Evolutionary conservation across 2,797 vertebrate genomes (phyloP).

Genomic region (Myotis daubentonii): DNA sequence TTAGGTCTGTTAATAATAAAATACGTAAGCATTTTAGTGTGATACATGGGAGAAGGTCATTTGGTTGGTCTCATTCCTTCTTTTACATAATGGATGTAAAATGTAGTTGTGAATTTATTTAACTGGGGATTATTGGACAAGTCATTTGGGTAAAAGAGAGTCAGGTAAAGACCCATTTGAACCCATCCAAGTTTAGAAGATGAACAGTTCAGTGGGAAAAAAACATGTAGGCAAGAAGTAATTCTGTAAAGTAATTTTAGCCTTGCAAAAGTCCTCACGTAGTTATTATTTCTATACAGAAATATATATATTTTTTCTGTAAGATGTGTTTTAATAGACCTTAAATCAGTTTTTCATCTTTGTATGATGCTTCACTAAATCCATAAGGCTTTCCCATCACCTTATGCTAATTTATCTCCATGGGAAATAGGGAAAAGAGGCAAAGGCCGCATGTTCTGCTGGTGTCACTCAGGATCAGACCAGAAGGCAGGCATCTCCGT

Average conservation of each 20-base stretch:
- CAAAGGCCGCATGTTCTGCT: not conserved
- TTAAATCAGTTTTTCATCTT: constrained; percentile 50
- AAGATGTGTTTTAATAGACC: constrained; percentile 51
- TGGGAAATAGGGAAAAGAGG: not conserved
- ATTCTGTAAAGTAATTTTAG: constrained; percentile 66
- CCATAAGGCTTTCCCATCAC: constrained; percentile 19
- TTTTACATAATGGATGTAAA: not conserved
- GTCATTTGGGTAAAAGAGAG: constrained; percentile 23
- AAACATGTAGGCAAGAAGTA: constrained; percentile 9
- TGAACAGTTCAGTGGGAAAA: not conserved
- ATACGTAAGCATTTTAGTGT: not conserved
- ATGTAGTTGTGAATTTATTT: constrained; percentile 17
- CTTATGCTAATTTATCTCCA: constrained; percentile 25
- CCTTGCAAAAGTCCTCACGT: constrained; percentile 37
- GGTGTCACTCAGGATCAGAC: not conserved
- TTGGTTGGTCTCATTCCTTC: not conserved
- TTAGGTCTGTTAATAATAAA: not conserved
- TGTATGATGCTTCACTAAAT: constrained; percentile 51
- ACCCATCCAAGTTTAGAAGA: not conserved
- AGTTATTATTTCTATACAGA: constrained; percentile 54
- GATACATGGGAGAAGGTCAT: not conserved
- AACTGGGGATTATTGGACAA: not conserved
- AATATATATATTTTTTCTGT: constrained; percentile 45
- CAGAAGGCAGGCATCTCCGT: not conserved
- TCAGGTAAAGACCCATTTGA: not conserved